A percentile compares a stretch with the other conserved stretches of the same genome.
These are phyloP conservation scores for Blennius ocellaris DNA, from an alignment of 2,113 vertebrate genomes.

Conservation along the genomic window DNA sequence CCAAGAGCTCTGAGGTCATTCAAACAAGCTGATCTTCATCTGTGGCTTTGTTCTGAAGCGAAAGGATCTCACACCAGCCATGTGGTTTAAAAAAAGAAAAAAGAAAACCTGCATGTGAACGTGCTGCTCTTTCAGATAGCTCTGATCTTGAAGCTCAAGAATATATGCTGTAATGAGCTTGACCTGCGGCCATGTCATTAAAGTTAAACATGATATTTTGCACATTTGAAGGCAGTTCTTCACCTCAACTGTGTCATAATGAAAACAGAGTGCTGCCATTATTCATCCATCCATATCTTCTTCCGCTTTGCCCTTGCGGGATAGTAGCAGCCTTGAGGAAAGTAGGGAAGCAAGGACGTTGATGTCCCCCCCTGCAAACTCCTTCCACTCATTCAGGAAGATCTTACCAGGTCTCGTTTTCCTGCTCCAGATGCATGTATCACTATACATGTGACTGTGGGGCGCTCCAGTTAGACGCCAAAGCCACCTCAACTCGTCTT, in stretches of 20 bases:
- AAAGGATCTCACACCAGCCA: not conserved
- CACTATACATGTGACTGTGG: too few species aligned
- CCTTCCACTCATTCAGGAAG: too few species aligned
- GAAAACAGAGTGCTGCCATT: not conserved
- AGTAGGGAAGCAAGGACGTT: too few species aligned
- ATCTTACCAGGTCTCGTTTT: too few species aligned
- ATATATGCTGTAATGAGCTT: constrained; percentile 30
- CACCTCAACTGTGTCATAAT: not conserved
- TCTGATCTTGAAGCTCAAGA: constrained; percentile 33
- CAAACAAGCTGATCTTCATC: not conserved
- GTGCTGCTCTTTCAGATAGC: constrained; percentile 17
- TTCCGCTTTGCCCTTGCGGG: too few species aligned
- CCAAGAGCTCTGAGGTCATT: not conserved
- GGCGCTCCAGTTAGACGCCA: too few species aligned
- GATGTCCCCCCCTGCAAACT: too few species aligned
- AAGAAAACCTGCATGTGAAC: not conserved
- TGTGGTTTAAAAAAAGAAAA: not conserved
- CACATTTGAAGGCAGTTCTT: not conserved
- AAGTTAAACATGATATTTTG: constrained; percentile 31
- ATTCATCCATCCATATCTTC: not conserved
- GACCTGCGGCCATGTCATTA: constrained; percentile 22
- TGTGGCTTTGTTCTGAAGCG: not conserved
- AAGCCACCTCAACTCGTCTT: too few species aligned
- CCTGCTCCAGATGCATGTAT: too few species aligned
- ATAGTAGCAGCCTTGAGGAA: too few species aligned